Base-by-base conservation (phyloP, 2,888 invertebrate species). In the Ormyrus thymus region DNA sequence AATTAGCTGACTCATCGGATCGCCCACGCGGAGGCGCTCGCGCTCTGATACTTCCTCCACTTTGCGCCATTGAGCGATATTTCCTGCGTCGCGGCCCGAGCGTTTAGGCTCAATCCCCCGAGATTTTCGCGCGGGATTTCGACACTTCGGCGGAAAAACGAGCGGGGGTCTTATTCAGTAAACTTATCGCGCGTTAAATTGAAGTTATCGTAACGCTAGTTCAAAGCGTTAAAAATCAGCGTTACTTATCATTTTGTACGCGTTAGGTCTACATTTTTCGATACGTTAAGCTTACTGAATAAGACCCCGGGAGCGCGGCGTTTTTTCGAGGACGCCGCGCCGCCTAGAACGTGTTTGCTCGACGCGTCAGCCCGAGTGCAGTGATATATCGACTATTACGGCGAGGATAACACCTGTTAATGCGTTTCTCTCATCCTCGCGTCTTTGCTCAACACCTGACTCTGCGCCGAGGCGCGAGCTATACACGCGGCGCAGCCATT, bases 1-100 rank as follows among this genome's bases (percentile, higher is more conserved):
- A 87, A 87, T 87, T 84, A 86, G 85, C 83, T 84, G 86, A 87
- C 84, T 86, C 86, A 86, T 83, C 82, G 80, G 83, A 83, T 78
- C 81, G 79, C 80, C 80, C 76, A 76, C 77, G 76, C 70, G 72
- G 73, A 76, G 81, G 66, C 70, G 80, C 81, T 66, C 65, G 71
- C 79, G 48, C 51, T n/a, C 61, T n/a, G 55, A 79, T 76, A 79
- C 76, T 76, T 72, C 71, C 75, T 76, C 48, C 72, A 76, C 66
- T 79, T 76, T 76, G 56, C 66, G 51, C 68, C 72, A 61, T 76
- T 79, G 59, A 79, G 61, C 76, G 10, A 65, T 56, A 51, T 62
- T 74, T 70, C 74, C 65, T 62, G 50, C 76, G 13, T 3, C 9
- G 29, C 29, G 29, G 3, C 29, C 43, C 11, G 29, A 9, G 15